These are phyloP conservation scores for Melipona quadrifasciata DNA, from an alignment of 1,140 invertebrate genomes.

Conservation along the genomic window DNA sequence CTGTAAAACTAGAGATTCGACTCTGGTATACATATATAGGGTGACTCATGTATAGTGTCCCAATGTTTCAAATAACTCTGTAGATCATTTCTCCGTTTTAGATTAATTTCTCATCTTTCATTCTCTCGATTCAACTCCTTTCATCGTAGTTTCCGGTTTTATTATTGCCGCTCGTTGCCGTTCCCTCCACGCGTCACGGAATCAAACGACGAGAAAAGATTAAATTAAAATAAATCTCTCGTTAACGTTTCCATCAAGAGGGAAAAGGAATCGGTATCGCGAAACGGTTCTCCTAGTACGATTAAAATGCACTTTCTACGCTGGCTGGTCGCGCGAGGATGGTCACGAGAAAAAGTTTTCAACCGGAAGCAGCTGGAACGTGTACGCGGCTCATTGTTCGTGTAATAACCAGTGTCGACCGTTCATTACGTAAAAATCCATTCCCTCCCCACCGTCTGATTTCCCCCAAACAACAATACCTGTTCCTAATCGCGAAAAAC, in stretches of 20 bases:
- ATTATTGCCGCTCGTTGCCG: not conserved
- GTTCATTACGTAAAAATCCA: constrained; percentile 48
- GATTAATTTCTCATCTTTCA: not conserved
- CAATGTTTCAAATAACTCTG: not conserved
- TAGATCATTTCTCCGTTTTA: not conserved
- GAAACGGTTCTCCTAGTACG: constrained; percentile 61
- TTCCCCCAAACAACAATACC: constrained; percentile 3
- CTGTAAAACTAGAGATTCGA: not conserved
- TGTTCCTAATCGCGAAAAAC: constrained; percentile 8
- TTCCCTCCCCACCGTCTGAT: constrained; percentile 10
- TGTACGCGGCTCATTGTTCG: constrained; percentile 48
- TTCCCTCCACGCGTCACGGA: not conserved
- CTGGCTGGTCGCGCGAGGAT: constrained; percentile 67
- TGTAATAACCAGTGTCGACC: constrained; percentile 45
- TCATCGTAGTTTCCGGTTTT: not conserved
- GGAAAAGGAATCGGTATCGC: not conserved
- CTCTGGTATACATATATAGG: no score
- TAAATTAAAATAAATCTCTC: constrained; percentile 25
- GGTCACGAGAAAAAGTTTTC: constrained; percentile 74
- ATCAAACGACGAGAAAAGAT: constrained; percentile 12
- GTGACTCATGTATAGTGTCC: no score
- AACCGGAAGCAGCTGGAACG: constrained; percentile 63
- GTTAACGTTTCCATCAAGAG: constrained; percentile 1
- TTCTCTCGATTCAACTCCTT: not conserved
- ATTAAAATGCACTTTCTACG: constrained; percentile 74